Evolutionary conservation across 2,888 invertebrate genomes (phyloP).

Genomic region (Diaphora mendica): DNA sequence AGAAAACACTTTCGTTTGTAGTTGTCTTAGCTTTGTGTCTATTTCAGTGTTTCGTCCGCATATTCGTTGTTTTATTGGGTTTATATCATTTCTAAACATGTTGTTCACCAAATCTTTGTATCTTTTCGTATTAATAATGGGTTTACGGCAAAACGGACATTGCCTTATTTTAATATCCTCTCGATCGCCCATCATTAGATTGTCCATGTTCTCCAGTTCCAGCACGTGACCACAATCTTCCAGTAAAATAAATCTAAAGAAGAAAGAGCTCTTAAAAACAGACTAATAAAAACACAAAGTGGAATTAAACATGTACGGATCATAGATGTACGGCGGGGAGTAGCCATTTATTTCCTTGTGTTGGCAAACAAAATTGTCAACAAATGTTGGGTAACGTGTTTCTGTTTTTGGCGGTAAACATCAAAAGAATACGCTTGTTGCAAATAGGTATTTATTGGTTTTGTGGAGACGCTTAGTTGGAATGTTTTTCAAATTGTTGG

Average conservation of each 20-base stretch:
- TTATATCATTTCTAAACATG: conserved; percentile 72
- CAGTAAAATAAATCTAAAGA: conserved; percentile 80
- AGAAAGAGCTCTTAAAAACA: background rate
- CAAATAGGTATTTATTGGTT: too few species aligned
- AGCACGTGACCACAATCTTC: conserved; percentile 84
- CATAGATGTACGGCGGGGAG: background rate
- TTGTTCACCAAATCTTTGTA: conserved; percentile 84
- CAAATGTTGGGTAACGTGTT: too few species aligned
- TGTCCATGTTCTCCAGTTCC: conserved; percentile 79
- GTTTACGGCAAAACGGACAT: conserved; percentile 88
- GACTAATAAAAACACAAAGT: background rate
- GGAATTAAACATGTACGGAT: background rate
- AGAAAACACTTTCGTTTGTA: conserved; percentile 32
- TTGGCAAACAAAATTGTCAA: too few species aligned
- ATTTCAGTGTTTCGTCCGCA: conserved; percentile 69
- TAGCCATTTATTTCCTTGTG: too few species aligned
- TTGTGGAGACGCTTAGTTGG: too few species aligned
- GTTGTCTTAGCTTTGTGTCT: conserved; percentile 42
- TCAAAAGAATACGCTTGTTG: too few species aligned
- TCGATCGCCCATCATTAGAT: conserved; percentile 67
- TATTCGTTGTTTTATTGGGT: conserved; percentile 72
- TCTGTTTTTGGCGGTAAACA: too few species aligned
- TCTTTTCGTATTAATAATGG: conserved; percentile 85
- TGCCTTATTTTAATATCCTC: conserved; percentile 66
- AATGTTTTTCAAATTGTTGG: too few species aligned